A percentile compares a stretch with the other conserved stretches of the same genome.
Evolutionary conservation across 2,888 invertebrate genomes (phyloP).

Genomic region (Ennomos erosarius): DNA sequence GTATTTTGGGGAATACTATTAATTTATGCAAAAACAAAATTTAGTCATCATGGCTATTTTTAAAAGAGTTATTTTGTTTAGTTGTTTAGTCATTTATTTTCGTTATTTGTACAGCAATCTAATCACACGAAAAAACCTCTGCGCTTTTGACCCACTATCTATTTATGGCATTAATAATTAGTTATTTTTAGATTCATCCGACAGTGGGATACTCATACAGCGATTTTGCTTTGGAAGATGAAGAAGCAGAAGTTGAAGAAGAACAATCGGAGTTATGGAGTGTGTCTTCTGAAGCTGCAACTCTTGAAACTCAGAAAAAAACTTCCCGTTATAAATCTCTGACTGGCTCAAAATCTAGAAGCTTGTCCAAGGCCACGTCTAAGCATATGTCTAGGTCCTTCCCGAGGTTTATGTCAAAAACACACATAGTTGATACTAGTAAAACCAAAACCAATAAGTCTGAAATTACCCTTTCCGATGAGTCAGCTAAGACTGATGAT

Average conservation of each 20-base stretch:
- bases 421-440: slow-evolving; percentile 42
- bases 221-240: slow-evolving; percentile 47
- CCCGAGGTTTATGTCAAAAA: slow-evolving; percentile 53
- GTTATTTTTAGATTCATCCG: not conserved
- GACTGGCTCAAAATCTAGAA: slow-evolving; percentile 37
- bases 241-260: slow-evolving; percentile 46
- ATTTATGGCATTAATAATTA: not conserved
- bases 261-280: slow-evolving; percentile 62
- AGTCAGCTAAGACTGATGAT: slow-evolving; percentile 49
- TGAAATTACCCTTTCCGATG: slow-evolving; percentile 27
- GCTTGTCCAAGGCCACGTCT: slow-evolving; percentile 40
- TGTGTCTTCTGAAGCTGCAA: slow-evolving; percentile 43
- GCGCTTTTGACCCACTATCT: no score
- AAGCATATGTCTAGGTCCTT: slow-evolving; percentile 52
- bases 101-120: no score
- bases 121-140: no score
- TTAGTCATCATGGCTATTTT: no score
- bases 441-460: slow-evolving; percentile 42
- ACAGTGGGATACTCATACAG: slow-evolving; percentile 43
- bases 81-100: no score
- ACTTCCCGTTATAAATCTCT: slow-evolving; percentile 46
- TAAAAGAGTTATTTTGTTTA: no score
- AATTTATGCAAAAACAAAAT: no score
- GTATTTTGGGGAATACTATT: no score
- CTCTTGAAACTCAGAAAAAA: slow-evolving; percentile 40